These are phyloP conservation scores for Spialia ferax DNA, from an alignment of 2,888 invertebrate genomes.

Conservation along the genomic window DNA sequence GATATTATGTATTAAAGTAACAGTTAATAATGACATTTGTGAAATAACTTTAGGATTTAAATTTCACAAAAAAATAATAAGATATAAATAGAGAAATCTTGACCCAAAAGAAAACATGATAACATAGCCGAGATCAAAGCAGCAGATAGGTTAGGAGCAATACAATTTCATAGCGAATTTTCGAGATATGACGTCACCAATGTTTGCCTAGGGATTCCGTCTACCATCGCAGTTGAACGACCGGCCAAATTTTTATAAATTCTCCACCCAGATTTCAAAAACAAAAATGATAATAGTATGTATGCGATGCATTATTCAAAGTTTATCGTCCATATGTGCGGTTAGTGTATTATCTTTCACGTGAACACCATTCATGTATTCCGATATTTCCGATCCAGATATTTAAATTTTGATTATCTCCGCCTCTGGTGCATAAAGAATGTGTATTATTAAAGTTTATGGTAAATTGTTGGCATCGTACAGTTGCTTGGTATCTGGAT, in stretches of 20 bases:
- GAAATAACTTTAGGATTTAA: not conserved
- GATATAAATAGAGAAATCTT: not conserved
- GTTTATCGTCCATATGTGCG: constrained; percentile 59
- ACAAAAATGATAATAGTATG: constrained; percentile 67
- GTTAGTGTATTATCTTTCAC: constrained; percentile 60
- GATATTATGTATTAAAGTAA: too few relatives aligned
- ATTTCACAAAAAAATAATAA: not conserved
- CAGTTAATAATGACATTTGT: too few relatives aligned
- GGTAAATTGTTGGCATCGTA: constrained; percentile 51
- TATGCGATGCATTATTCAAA: constrained; percentile 72
- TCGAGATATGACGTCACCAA: constrained; percentile 10
- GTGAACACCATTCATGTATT: constrained; percentile 61
- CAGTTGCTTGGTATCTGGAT: constrained; percentile 39
- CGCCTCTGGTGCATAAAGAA: constrained; percentile 53
- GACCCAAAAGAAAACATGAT: not conserved
- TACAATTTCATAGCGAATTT: constrained; percentile 10
- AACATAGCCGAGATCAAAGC: not conserved
- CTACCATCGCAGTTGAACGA: constrained; percentile 65
- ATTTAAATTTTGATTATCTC: constrained; percentile 63
- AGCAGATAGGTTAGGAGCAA: not conserved
- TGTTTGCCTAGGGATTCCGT: constrained; percentile 28
- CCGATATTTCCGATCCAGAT: constrained; percentile 70
- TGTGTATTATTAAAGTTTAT: constrained; percentile 54
- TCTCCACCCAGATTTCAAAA: constrained; percentile 72
- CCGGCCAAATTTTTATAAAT: constrained; percentile 75